These are phyloP conservation scores for Sebastes nivosus DNA, from an alignment of 2,797 vertebrate genomes.

Conservation along the genomic window DNA sequence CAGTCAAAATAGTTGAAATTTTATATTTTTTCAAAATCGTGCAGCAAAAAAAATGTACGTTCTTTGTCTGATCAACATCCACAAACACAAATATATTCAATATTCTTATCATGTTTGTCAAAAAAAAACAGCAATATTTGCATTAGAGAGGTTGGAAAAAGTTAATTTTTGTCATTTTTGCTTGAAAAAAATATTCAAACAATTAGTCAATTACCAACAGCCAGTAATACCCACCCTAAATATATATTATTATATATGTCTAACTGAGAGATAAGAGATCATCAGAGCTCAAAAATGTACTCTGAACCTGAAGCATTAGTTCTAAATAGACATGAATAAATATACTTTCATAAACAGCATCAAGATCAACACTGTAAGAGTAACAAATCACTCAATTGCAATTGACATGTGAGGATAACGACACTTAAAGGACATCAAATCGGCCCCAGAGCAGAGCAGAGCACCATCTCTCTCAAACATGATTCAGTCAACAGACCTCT, in stretches of 20 bases:
- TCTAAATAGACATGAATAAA: neutral
- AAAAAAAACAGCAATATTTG: neutral
- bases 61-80: no score
- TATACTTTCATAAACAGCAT: neutral
- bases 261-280: neutral
- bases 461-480: conserved; percentile 30
- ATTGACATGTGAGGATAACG: conserved; percentile 28
- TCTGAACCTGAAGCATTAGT: neutral
- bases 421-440: conserved; percentile 14
- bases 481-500: conserved; percentile 53
- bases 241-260: neutral
- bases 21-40: no score
- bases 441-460: conserved; percentile 15
- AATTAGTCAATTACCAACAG: neutral
- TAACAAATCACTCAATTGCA: conserved; percentile 20
- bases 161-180: no score
- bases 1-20: no score
- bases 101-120: neutral
- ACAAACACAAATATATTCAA: neutral
- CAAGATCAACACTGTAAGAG: neutral
- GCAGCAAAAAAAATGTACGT: no score
- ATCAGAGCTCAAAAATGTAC: neutral
- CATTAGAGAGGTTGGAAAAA: neutral
- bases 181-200: neutral
- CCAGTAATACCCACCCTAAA: neutral